Percentiles rank a stretch among this genome's conserved stretches.
phyloP scores from a whole-genome alignment of 2,797 vertebrate species.

The Onychomys torridus region DNA sequence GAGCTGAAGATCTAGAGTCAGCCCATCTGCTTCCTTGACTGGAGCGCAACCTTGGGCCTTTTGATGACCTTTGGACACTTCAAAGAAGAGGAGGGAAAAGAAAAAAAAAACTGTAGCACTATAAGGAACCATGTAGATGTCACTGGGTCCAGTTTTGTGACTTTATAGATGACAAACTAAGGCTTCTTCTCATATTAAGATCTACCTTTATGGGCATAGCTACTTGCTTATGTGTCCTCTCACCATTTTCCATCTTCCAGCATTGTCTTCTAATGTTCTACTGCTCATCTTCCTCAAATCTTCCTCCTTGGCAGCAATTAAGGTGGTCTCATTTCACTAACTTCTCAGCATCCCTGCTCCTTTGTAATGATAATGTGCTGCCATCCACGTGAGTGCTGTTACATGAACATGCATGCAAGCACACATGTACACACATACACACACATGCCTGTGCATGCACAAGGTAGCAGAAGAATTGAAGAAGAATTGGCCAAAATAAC shows the following conservation, averaged over 20 bases:
- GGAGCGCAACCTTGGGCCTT: background rate
- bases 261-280: background rate
- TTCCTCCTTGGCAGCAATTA: background rate
- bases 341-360: background rate
- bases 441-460: background rate
- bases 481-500: background rate
- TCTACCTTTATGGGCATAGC: background rate
- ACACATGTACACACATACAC: background rate
- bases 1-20: background rate
- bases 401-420: no score
- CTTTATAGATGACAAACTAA: conserved; percentile 36
- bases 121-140: background rate
- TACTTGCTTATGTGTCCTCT: background rate
- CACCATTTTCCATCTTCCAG: background rate
- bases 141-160: background rate
- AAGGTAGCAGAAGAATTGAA: background rate
- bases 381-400: background rate
- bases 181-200: background rate
- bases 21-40: background rate
- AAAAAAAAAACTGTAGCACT: background rate
- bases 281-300: background rate
- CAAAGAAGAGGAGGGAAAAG: background rate
- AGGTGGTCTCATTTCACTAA: background rate
- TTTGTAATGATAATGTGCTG: background rate
- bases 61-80: background rate